Conservation (phyloP, 2,888 invertebrate genomes). For the Aphrophora alni region DNA sequence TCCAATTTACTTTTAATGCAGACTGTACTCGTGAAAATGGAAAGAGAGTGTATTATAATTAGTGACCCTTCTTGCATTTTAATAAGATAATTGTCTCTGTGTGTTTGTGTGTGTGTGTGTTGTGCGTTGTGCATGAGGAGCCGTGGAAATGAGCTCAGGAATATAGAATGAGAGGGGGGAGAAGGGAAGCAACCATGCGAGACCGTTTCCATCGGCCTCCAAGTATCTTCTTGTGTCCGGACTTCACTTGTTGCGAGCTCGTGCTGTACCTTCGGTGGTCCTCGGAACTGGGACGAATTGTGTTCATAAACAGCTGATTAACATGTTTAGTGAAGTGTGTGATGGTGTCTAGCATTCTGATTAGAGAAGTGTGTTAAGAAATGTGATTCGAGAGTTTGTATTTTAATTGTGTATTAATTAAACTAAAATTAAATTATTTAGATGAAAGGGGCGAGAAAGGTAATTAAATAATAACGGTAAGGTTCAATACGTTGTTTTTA, state of each 20-base stretch:
- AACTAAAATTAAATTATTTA: no score
- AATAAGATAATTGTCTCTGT: neutral
- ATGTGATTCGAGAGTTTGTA: no score
- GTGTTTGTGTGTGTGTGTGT: no score
- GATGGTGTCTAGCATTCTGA: no score
- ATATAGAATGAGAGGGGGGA: neutral
- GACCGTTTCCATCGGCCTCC: neutral
- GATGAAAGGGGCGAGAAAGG: no score
- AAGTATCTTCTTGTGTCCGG: neutral
- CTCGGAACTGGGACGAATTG: neutral
- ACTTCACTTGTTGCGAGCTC: neutral
- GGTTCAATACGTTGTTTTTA: no score
- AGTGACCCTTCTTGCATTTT: neutral
- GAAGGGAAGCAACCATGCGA: neutral
- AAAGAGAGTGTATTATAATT: neutral
- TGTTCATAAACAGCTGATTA: neutral
- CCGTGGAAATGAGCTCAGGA: neutral
- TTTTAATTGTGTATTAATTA: no score
- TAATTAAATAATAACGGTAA: no score
- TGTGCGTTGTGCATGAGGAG: conserved; percentile 6
- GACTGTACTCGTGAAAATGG: neutral
- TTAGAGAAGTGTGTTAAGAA: no score
- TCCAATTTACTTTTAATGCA: neutral
- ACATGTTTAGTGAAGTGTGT: neutral
- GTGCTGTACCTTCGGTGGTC: neutral